phyloP scores from a whole-genome alignment of 2,888 invertebrate genomes.

The Epistrophella euchroma region DNA sequence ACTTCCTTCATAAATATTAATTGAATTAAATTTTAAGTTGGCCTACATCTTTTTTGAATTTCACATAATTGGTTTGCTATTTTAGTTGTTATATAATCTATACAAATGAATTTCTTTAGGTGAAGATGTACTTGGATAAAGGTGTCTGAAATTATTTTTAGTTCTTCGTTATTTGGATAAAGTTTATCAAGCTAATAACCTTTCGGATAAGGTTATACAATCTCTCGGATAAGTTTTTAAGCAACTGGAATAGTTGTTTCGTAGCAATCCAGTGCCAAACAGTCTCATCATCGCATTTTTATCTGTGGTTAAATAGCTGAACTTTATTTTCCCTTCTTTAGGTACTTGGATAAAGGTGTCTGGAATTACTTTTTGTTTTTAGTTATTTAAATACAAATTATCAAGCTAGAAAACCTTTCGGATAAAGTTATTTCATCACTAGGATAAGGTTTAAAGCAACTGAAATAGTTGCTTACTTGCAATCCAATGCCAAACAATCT shows the following conservation, averaged over 20 bases:
- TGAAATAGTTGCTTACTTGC: no score
- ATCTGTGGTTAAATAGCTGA: no score
- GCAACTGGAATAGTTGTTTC: no score
- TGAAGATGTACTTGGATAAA: not conserved
- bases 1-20: not conserved
- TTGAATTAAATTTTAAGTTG: not conserved
- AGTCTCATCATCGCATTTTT: no score
- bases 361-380: not conserved
- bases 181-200: not conserved
- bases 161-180: no score
- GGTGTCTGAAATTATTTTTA: no score
- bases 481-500: no score
- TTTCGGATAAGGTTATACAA: not conserved
- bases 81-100: fast-evolving
- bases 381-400: no score
- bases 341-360: not conserved
- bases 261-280: no score
- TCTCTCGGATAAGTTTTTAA: not conserved
- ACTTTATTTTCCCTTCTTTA: no score
- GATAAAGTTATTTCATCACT: not conserved
- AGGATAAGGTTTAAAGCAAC: not conserved
- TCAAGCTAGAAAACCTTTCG: not conserved
- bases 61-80: not conserved
- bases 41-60: not conserved
- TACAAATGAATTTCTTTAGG: not conserved